Conservation (phyloP, 1,140 invertebrate genomes). For the Bombus waltoni region DNA sequence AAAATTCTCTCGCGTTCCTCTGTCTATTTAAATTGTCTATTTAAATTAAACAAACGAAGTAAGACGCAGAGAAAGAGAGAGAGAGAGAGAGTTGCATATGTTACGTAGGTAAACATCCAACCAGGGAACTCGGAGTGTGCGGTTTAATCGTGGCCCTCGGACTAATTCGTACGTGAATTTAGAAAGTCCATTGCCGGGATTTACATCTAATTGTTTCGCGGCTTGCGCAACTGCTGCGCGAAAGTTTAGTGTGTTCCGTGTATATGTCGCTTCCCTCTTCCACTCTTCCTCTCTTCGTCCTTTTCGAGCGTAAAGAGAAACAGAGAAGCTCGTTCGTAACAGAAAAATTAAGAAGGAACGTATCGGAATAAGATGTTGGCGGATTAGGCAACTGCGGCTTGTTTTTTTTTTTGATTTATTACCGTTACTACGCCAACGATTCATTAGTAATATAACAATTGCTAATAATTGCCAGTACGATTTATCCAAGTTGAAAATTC, state of each 20-base stretch:
- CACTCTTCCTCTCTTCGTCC: background rate
- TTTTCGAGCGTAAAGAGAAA: background rate
- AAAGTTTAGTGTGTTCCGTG: background rate
- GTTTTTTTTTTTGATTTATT: background rate
- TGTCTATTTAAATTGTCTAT: background rate
- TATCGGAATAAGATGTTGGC: too few relatives aligned
- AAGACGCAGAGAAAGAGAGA: background rate
- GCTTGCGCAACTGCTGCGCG: slow-evolving; percentile 1
- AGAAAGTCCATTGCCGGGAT: slow-evolving; percentile 7
- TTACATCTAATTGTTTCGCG: slow-evolving; percentile 23
- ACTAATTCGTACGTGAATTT: slow-evolving; percentile 32
- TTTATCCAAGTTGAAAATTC: too few relatives aligned
- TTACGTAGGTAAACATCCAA: background rate
- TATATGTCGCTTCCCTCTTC: too few relatives aligned
- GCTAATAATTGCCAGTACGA: too few relatives aligned
- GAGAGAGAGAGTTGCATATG: background rate
- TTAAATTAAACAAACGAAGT: background rate
- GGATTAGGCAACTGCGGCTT: background rate
- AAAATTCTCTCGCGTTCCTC: background rate
- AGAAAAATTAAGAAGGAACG: background rate
- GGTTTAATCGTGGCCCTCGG: slow-evolving; percentile 12
- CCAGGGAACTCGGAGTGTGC: background rate
- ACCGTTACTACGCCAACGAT: background rate
- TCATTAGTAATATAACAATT: too few relatives aligned
- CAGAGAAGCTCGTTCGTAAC: background rate